A percentile compares a stretch with the other conserved stretches of the same genome.
Conservation (phyloP, 2,888 invertebrate genomes). For the Ceraclea dissimilis region DNA sequence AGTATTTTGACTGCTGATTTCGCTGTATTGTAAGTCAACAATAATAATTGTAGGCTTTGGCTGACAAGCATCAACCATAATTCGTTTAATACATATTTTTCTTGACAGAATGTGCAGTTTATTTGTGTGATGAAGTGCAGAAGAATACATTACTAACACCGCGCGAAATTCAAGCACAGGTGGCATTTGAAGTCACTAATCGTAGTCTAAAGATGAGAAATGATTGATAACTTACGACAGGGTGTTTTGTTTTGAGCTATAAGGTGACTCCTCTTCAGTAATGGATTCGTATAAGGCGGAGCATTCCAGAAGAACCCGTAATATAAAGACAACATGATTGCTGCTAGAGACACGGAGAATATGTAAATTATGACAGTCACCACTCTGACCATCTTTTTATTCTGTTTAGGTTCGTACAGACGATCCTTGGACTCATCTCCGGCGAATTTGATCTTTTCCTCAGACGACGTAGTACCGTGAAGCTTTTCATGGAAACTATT, state of each 20-base stretch:
- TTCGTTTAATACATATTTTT: too few relatives aligned
- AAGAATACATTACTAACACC: too few relatives aligned
- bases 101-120: too few relatives aligned
- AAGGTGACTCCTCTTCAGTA: conserved; percentile 29
- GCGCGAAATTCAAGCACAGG: too few relatives aligned
- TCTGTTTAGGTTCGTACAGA: conserved; percentile 74
- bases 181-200: too few relatives aligned
- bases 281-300: conserved; percentile 37
- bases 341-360: conserved; percentile 88
- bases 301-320: conserved; percentile 90
- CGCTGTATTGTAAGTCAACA: too few relatives aligned
- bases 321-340: conserved; percentile 87
- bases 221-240: not conserved
- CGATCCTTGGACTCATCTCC: conserved; percentile 60
- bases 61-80: too few relatives aligned
- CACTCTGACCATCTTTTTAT: conserved; percentile 82
- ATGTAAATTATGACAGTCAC: conserved; percentile 91
- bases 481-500: conserved; percentile 26
- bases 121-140: too few relatives aligned
- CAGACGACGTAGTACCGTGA: conserved; percentile 30
- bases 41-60: too few relatives aligned
- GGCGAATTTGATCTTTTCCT: conserved; percentile 59
- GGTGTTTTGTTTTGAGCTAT: conserved; percentile 33
- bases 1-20: too few relatives aligned
- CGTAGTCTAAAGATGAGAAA: too few relatives aligned